Base-by-base conservation (phyloP, 2,888 invertebrate genomes). In the Parthenolecanium corni region DNA sequence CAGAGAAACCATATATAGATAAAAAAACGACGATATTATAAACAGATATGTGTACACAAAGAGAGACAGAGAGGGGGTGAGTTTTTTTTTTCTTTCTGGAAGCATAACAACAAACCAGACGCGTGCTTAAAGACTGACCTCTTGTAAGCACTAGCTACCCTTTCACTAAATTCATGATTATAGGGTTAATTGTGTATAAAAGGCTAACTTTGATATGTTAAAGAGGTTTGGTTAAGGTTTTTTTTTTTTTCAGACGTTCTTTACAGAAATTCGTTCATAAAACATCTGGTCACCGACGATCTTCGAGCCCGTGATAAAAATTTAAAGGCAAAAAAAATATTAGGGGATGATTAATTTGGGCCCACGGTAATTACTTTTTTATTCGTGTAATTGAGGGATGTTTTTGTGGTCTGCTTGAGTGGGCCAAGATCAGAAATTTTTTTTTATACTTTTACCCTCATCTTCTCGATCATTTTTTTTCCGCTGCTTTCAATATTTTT, bases 51-150 rank as follows among this genome's bases (percentile, higher is more conserved):
- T 31, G n/a, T 31, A 31, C 4, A 31, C 31, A 6, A n/a, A 31
- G 31, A 49, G 11, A 49, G 49, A 20, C 21, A 23, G 2, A 20
- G 49, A 2, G 2, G 2, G 3, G 23, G 5, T 2, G 31, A 31
- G 9, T n/a, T n/a, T n/a, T n/a, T n/a, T n/a, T n/a, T n/a, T n/a
- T n/a, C n/a, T n/a, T n/a, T n/a, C n/a, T n/a, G n/a, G 14, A 49
- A 2, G 49, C 14, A 49, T 3, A 23, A 49, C 18, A 49, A 49
- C 14, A 49, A 49, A 21, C 49, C 49, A 49, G 49, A 49, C 49
- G 49, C 49, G 49, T 49, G 49, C 49, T 42, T 21, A 49, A 49
- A 49, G 31, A 49, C 49, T 49, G 49, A 49, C 49, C 49, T 49
- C 49, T 49, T 9, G 31, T 49, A 49, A 49, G 49, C 49, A 49